Conservation (phyloP, 2,888 invertebrate genomes). For the Trypoxylon attenuatum region DNA sequence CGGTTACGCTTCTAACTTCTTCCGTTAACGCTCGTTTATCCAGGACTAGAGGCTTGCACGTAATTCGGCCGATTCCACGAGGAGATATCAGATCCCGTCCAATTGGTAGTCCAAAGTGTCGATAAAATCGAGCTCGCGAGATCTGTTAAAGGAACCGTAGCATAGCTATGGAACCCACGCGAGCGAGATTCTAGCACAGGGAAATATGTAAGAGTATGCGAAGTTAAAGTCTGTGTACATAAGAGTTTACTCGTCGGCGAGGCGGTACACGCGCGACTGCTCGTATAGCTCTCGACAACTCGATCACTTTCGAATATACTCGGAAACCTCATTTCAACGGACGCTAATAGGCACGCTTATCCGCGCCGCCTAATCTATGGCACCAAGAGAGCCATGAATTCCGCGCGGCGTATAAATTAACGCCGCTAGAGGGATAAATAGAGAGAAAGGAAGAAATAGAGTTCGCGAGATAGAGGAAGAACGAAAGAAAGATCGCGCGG, state of each 20-base stretch:
- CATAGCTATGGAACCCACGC: too few species aligned
- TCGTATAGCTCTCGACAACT: slow-evolving; percentile 15
- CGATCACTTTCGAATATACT: slow-evolving; percentile 22
- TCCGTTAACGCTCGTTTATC: not conserved
- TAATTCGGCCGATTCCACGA: not conserved
- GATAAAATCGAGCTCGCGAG: not conserved
- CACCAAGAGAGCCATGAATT: slow-evolving; percentile 13
- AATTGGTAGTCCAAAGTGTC: not conserved
- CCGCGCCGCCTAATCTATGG: slow-evolving; percentile 33
- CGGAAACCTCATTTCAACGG: slow-evolving; percentile 37
- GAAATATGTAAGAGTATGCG: too few species aligned
- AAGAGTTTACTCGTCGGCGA: not conserved
- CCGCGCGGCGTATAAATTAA: slow-evolving; percentile 40
- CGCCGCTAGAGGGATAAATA: slow-evolving; percentile 3
- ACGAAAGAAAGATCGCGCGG: slow-evolving; percentile 44
- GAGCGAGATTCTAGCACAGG: too few species aligned
- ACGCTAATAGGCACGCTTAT: slow-evolving; percentile 39
- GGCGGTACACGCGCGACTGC: slow-evolving; percentile 12
- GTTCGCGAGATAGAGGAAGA: slow-evolving; percentile 14
- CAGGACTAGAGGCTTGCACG: not conserved
- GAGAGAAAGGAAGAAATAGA: not conserved
- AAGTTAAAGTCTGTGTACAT: too few species aligned
- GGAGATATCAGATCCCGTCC: not conserved
- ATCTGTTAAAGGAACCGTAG: not conserved
- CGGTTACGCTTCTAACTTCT: too few species aligned